phyloP scores from a whole-genome alignment of 2,113 vertebrate genomes.

The Thymallus thymallus region DNA sequence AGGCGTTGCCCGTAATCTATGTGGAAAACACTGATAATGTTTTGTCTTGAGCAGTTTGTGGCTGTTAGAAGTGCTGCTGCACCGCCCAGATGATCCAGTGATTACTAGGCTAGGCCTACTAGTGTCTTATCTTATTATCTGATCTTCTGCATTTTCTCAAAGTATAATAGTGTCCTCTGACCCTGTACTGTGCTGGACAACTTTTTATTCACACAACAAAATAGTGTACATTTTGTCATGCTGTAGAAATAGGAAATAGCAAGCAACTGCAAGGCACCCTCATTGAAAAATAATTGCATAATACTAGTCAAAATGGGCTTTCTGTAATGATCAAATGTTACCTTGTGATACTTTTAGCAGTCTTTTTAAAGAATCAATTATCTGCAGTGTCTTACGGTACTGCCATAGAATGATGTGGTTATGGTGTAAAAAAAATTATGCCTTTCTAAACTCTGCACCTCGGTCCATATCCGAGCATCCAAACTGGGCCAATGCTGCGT shows the following conservation, averaged over 20 bases:
- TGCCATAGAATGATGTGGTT: too few relatives aligned
- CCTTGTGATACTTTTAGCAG: too few relatives aligned
- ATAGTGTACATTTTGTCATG: too few relatives aligned
- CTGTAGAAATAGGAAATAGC: too few relatives aligned
- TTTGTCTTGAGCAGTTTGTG: constrained; percentile 24
- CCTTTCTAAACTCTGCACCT: neutral
- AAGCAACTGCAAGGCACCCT: too few relatives aligned
- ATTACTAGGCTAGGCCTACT: neutral
- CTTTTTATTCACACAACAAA: too few relatives aligned
- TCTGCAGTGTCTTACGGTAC: too few relatives aligned
- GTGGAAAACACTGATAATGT: constrained; percentile 47
- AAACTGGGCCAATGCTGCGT: neutral
- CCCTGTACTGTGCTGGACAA: neutral
- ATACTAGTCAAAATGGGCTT: too few relatives aligned
- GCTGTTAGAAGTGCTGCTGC: neutral
- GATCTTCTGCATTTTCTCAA: neutral
- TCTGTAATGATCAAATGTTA: too few relatives aligned
- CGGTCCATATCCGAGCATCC: neutral
- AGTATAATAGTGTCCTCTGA: neutral
- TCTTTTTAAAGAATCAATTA: too few relatives aligned
- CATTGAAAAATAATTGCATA: too few relatives aligned
- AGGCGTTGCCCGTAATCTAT: constrained; percentile 41
- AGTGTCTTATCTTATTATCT: too few relatives aligned
- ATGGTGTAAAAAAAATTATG: neutral
- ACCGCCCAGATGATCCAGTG: neutral